Base-by-base conservation (phyloP, 2,888 invertebrate species). In the Microctonus hyperodae region DNA sequence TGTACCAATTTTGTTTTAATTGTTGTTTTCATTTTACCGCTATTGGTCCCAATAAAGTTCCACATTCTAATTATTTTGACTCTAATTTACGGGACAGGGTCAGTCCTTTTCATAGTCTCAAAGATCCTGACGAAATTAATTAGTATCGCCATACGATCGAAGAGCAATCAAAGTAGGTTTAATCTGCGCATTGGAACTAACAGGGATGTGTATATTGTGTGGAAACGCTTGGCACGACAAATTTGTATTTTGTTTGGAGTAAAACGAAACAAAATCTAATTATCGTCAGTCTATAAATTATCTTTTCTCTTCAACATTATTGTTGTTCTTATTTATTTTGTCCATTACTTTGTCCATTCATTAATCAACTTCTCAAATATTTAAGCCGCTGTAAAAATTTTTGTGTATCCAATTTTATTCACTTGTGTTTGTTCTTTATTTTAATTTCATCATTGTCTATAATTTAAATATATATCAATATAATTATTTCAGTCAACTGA, bases 11-110 rank as follows among this genome's bases (percentile, higher is more conserved):
- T 64, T 40, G 16, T 48, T 50, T 11, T n/a, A 7, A n/a, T n/a
- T n/a, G n/a, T n/a, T n/a, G n/a, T n/a, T n/a, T n/a, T n/a, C n/a
- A n/a, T n/a, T n/a, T n/a, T n/a, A n/a, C n/a, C n/a, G n/a, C 6
- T 63, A 67, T 77, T 77, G 76, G 76, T 75, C 78, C 76, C 78
- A 72, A 73, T 71, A 75, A 75, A 74, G 74, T 76, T 73, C 70
- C 71, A 73, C 71, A 72, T 77, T 70, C 64, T 67, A 22, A 40
- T 35, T 65, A 65, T 68, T 70, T 62, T 20, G 31, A 56, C 61
- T 63, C 67, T 67, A 69, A 62, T 33, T 51, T 16, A 16, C 51
- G 57, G 67, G 69, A 64, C 37, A 67, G 67, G 70, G 56, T 69
- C 69, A 65, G 67, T 69, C 67, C 69, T 63, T 63, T 63, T 65